Base-by-base conservation (phyloP, 2,888 invertebrate genomes). In the Sphaerophoria taeniata region DNA sequence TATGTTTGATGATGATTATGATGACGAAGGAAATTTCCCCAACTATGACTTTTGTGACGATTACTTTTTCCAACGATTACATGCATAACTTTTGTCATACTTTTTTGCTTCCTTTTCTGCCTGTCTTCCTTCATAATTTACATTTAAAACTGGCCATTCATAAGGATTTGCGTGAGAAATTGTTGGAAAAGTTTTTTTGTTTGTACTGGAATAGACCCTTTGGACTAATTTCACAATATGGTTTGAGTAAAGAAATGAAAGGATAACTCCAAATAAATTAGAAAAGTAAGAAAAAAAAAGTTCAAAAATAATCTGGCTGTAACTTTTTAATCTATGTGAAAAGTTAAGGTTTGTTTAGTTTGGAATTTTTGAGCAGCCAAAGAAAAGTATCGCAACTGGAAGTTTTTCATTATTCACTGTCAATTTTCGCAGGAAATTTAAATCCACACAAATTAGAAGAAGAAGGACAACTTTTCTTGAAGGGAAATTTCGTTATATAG, bases 1-100 rank as follows among this genome's bases (percentile, higher is more conserved):
- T 43, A 43, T 43, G 6, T 9, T 43, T 60, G 12, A 39, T 43
- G 16, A 39, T 24, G 2, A 12, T 60, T 16, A 34, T 56, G 51
- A 33, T 58, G 63, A 49, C n/a, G 14, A 55, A n/a, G 24, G 14
- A 49, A 61, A 71, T 65, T 65, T 49, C 39, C 9, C 24, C 69
- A 73, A 73, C 67, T 72, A 60, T 69, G 77, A 74, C 65, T 71
- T 77, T 65, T 73, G 69, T 74, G 56, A 69, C 69, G 83, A 78
- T 65, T 74, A 78, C 61, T 43, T 74, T 24, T 56, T 60, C 43
- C 24, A 73, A 74, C 73, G 70, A 78, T 74, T 83, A 77, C 75
- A 75, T 77, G 82, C 60, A 83, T 69, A 83, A 73, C 60, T 78
- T 83, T 72, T 47, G 31, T 31, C 24, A 36, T 51, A 61, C 53